Conservation (phyloP, 2,113 vertebrate genomes). For the Potamarius usumacintae region DNA sequence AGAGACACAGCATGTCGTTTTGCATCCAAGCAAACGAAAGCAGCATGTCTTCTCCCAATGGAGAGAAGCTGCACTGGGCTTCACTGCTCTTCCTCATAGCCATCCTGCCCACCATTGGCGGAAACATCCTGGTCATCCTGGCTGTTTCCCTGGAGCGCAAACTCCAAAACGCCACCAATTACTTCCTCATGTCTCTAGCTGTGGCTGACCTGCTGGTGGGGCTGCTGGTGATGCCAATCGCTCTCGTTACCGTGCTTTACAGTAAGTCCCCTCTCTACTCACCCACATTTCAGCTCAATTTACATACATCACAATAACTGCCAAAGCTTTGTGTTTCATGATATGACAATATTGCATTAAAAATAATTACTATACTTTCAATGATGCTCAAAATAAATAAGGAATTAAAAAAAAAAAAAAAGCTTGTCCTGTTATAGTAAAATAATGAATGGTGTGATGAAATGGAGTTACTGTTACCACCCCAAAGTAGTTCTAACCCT, state of each 20-base stretch:
- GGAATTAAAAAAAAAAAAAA: not conserved
- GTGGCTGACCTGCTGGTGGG: slow-evolving; percentile 95
- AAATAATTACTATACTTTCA: not conserved
- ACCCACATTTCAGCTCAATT: not conserved
- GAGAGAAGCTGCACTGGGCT: slow-evolving; percentile 77
- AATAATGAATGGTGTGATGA: not conserved
- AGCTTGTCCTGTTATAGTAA: not conserved
- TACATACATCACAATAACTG: not conserved
- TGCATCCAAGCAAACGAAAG: slow-evolving; percentile 56
- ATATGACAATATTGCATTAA: not conserved
- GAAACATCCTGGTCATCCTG: slow-evolving; percentile 95
- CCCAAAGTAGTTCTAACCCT: not conserved
- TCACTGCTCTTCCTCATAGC: slow-evolving; percentile 86
- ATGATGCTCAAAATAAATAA: not conserved
- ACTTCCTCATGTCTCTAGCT: slow-evolving; percentile 93
- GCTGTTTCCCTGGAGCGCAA: slow-evolving; percentile 93
- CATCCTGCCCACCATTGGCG: slow-evolving; percentile 93
- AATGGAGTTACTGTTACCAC: not conserved
- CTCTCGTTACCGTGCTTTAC: slow-evolving; percentile 87
- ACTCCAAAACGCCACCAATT: slow-evolving; percentile 96
- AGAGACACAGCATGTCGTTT: slow-evolving; percentile 69
- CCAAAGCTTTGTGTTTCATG: not conserved
- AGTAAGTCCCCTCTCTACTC: slow-evolving; percentile 71
- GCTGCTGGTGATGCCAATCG: slow-evolving; percentile 94
- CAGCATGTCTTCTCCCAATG: slow-evolving; percentile 64